These are phyloP conservation scores for Gymnopithys bicolor DNA, from an alignment of 2,797 vertebrate genomes.

Conservation along the genomic window DNA sequence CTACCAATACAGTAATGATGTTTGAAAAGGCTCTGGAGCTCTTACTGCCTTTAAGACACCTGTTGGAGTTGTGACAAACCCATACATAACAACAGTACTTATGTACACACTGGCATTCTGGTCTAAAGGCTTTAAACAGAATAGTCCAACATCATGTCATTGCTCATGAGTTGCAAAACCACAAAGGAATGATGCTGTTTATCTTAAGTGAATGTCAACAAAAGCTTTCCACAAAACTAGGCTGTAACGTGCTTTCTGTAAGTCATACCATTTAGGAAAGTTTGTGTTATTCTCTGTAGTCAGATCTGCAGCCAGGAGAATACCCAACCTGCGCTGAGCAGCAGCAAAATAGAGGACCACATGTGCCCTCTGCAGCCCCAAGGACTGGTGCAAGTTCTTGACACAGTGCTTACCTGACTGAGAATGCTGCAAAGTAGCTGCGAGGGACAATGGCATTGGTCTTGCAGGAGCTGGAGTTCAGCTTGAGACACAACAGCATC, in stretches of 20 bases:
- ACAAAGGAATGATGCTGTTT: neutral
- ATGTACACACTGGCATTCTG: neutral
- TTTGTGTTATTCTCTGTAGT: neutral
- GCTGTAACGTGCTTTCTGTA: neutral
- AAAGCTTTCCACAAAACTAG: neutral
- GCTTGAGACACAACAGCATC: neutral
- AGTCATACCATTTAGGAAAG: rapidly evolving
- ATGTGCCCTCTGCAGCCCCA: neutral
- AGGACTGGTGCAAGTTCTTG: neutral
- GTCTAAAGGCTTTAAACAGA: neutral
- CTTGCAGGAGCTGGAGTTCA: neutral
- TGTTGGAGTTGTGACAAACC: neutral
- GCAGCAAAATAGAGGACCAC: neutral
- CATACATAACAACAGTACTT: neutral
- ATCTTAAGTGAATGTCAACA: neutral
- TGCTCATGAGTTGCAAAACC: conserved; percentile 13
- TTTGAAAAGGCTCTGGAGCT: neutral
- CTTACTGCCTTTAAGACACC: neutral
- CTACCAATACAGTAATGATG: neutral
- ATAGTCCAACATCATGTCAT: neutral
- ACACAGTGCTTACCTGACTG: rapidly evolving
- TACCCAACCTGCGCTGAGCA: neutral
- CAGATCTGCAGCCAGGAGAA: neutral
- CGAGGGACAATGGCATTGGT: rapidly evolving
- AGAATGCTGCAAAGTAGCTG: rapidly evolving